Evolutionary conservation across 1,140 invertebrate genomes (phyloP), one percentile per base, ranked within the genome.

Genomic region (Lanistes nyassanus): DNA sequence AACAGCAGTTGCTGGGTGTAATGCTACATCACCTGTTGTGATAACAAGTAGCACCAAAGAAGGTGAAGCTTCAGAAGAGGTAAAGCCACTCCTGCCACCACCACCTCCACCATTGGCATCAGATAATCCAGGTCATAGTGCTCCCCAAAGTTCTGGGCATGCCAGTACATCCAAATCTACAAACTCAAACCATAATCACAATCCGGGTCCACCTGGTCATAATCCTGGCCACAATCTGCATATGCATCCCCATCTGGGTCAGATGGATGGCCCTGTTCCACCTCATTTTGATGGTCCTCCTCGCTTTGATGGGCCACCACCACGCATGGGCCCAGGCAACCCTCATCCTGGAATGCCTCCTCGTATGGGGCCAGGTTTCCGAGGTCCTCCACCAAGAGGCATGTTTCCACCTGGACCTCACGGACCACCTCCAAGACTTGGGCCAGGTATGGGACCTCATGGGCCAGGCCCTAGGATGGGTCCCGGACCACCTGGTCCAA

Each of bases 401-500:
- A 80, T 80, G 76, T 80, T 70, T 42, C 70, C 74, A 55, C 78
- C 79, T 6, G 55, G 76, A 65, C 74, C 76, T 42, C 72, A 64
- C 31, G 66, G 75, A 21, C 70, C 72, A 65, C 68, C 56, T 31
- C 75, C 56, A 51, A 70, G 75, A 62, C 75, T 74, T 67, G 72
- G 72, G 26, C 77, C 66, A 13, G 67, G 77, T 62, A 74, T 79
- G 75, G 75, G 76, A 37, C 75, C 75, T 39, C 71, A 47, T 42
- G 70, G 64, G 16, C 75, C 67, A 16, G 47, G 74, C 0, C 70
- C 65, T 34, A 75, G 79, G 47, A 78, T 80, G 76, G 78, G 78
- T 64, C 78, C 69, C 9, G 72, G 58, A 29, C 77, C 77, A 11
- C 78, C 69, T n/a, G 72, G 58, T 21, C 77, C 77, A 11, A 42